Evolutionary conservation across 2,888 invertebrate species (phyloP).

Genomic region (Sinopyrophorus schimmeli): DNA sequence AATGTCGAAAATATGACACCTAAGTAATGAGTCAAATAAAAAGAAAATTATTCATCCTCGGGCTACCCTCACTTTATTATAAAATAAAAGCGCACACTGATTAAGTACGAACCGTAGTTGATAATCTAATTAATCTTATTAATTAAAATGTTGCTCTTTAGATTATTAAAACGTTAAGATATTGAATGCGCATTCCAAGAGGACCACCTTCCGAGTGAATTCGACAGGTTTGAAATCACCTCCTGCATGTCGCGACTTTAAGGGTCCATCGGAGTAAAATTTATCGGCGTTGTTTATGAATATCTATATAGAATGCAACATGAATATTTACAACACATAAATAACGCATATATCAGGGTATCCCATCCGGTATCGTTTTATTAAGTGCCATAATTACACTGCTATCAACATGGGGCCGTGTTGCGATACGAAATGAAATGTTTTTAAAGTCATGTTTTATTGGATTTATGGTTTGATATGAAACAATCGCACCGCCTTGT

Average conservation of each 20-base stretch:
- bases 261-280: constrained; percentile 29
- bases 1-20: no score
- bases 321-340: constrained; percentile 41
- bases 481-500: constrained; percentile 41
- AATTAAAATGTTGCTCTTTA: constrained; percentile 22
- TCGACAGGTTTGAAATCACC: constrained; percentile 23
- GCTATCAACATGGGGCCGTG: constrained; percentile 41
- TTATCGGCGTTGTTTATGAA: constrained; percentile 44
- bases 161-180: constrained; percentile 20
- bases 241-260: constrained; percentile 30
- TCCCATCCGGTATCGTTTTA: constrained; percentile 36
- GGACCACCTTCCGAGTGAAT: constrained; percentile 26
- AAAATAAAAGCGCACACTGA: constrained; percentile 7
- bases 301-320: constrained; percentile 43
- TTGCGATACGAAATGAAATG: constrained; percentile 40
- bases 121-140: constrained; percentile 25
- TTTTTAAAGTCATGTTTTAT: constrained; percentile 37
- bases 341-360: constrained; percentile 38
- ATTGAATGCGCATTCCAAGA: constrained; percentile 24
- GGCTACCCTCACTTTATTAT: no score
- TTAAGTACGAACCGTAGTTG: constrained; percentile 7
- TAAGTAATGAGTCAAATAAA: no score
- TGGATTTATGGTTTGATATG: constrained; percentile 42
- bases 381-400: constrained; percentile 42
- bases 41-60: no score